Percentiles rank a stretch among this genome's conserved stretches.
These are phyloP conservation scores for Dromococcyx pavoninus DNA, from an alignment of 2,797 vertebrate species.

Conservation along the genomic window DNA sequence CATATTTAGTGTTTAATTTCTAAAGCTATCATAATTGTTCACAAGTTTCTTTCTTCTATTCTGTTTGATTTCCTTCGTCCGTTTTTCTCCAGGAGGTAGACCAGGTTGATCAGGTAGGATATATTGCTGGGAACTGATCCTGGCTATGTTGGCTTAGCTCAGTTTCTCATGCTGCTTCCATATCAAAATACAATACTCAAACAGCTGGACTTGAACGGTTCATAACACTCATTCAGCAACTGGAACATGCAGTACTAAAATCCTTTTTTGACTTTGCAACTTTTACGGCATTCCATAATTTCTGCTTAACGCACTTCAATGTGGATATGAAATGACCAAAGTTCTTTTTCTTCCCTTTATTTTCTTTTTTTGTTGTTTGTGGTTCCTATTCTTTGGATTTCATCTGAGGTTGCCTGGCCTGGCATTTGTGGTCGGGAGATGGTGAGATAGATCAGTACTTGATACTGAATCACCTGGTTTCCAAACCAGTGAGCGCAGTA, in stretches of 20 bases:
- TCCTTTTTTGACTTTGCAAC: conserved; percentile 80
- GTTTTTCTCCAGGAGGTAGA: conserved; percentile 96
- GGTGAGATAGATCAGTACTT: conserved; percentile 84
- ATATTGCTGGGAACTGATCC: conserved; percentile 80
- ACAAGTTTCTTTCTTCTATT: conserved; percentile 98
- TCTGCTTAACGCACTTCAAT: conserved; percentile 88
- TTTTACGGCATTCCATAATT: conserved; percentile 86
- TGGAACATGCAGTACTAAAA: conserved; percentile 94
- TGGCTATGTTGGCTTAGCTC: conserved; percentile 88
- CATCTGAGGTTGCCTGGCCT: conserved; percentile 87
- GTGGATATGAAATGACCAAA: conserved; percentile 85
- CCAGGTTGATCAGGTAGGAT: conserved; percentile 99
- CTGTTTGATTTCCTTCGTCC: conserved; percentile 89
- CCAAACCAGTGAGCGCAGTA: conserved; percentile 67
- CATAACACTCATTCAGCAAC: conserved; percentile 95
- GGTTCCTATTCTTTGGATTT: conserved; percentile 85
- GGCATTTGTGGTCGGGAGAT: conserved; percentile 78
- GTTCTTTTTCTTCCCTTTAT: conserved; percentile 78
- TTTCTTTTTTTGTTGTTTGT: conserved; percentile 77
- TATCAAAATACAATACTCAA: conserved; percentile 85
- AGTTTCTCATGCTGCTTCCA: conserved; percentile 94
- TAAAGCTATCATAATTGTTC: conserved; percentile 86
- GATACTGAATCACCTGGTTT: conserved; percentile 75
- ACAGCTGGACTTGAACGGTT: conserved; percentile 88
- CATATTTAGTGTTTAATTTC: conserved; percentile 77